Evolutionary conservation across 2,888 invertebrate species (phyloP), one percentile per base, ranked within the genome.

Genomic region (Xylophagus ater): DNA sequence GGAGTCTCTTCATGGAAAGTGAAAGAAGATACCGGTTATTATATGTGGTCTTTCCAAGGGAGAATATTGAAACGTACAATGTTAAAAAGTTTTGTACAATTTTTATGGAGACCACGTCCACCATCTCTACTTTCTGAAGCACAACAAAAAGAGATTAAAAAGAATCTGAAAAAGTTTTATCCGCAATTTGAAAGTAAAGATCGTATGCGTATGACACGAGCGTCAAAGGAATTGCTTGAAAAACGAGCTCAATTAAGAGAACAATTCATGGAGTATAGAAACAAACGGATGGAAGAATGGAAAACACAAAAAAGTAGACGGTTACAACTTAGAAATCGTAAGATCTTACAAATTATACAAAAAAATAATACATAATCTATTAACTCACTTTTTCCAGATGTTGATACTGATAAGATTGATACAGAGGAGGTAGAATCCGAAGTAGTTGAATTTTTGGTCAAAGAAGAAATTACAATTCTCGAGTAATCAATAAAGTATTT

Each of bases 31-130:
- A 71, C 72, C 44, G 96, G 93, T 3, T 98, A 90, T 67, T 92
- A 93, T 76, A 79, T 98, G 57, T 96, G 96, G 86, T 90, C 92
- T 23, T 97, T 98, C 81, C 97, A 98, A 69, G 80, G 80, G 33
- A 76, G 78, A 57, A 77, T 76, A 24, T 61, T 75, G 34, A 68
- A 72, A 47, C 72, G 94, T 54, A 82, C 89, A 46, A 85, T 86
- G 65, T 71, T 93, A 51, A 96, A 94, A 53, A 81, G 82, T 34
- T 94, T 98, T 63, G 89, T 90, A 38, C 92, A 96, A 67, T 78
- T 93, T 59, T 70, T 89, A 56, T 98, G 97, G 97, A 74, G 98
- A 49, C 98, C 98, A 15, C 73, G 97, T 28, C 94, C 96, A 0
- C 77, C 85, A 1, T 80, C 89, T 20, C 71, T 93, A 20, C 73